Conservation (phyloP, 1,140 invertebrate species). For the Drosophila ambigua region DNA sequence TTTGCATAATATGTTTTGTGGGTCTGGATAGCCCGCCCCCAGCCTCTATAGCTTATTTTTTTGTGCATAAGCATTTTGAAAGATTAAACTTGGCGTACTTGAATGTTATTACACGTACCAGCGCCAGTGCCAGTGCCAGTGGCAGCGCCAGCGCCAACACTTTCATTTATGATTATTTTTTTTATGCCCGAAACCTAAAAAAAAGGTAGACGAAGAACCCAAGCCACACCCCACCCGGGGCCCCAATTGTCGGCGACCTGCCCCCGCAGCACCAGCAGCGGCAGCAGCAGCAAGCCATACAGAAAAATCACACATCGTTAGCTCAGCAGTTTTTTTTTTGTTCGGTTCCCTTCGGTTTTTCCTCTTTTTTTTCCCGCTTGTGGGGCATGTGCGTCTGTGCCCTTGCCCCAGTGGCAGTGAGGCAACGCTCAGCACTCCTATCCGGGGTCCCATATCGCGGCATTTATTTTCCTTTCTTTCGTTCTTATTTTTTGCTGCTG, state of each 20-base stretch:
- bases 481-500: too few species aligned
- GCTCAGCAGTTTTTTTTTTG: conserved; percentile 71
- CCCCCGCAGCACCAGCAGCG: conserved; percentile 23
- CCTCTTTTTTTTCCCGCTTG: conserved; percentile 31
- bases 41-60: conserved; percentile 52
- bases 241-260: conserved; percentile 30
- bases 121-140: neutral
- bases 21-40: conserved; percentile 29
- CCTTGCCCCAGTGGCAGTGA: conserved; percentile 52
- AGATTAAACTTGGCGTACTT: conserved; percentile 81
- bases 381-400: conserved; percentile 30
- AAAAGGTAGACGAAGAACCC: conserved; percentile 24
- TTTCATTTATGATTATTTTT: conserved; percentile 81
- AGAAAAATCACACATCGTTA: conserved; percentile 82
- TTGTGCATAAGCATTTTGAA: conserved; percentile 80
- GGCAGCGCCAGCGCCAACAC: conserved; percentile 69
- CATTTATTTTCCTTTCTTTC: conserved; percentile 58
- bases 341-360: conserved; percentile 38
- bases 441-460: conserved; percentile 75
- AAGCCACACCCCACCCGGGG: conserved; percentile 4
- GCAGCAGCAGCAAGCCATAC: conserved; percentile 63
- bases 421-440: conserved; percentile 25
- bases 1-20: conserved; percentile 48
- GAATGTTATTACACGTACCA: conserved; percentile 78
- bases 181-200: conserved; percentile 56